Base-by-base conservation (phyloP, 2,888 invertebrate species). In the Diloba caeruleocephala region DNA sequence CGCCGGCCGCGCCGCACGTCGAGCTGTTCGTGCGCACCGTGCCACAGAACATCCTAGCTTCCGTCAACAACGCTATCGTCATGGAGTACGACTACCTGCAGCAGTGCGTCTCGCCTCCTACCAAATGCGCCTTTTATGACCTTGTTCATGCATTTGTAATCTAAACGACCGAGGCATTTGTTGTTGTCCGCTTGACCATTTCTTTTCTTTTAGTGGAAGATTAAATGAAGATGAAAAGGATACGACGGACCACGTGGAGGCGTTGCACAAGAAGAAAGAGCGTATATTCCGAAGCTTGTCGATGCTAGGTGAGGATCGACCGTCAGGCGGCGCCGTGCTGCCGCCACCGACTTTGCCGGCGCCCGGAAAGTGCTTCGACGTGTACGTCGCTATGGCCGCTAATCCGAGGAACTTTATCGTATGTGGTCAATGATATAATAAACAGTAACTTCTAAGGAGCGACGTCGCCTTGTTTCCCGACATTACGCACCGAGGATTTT, bases 321-420 rank as follows among this genome's bases (percentile, higher is more conserved):
- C 53, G 1, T 38, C 60, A 36, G 32, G 68, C 15, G 94, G 91
- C 86, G 34, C 58, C 26, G 65, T 74, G 45, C 78, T 92, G 71
- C 92, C 92, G 33, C 78, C 88, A 70, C 88, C 89, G 26, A 50
- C 79, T 59, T 81, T 94, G 63, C 93, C 93, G 33, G 74, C 83
- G 59, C 85, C 83, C 31, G 95, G 94, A 2, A 86, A 93, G 25
- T 96, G 94, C 76, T 96, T 96, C 76, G 96, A 96, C 77, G 96
- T 97, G 9, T 94, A 95, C 75, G 93, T 97, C 46, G 95, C 96
- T 0, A 95, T 96, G 92, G 96, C 97, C 0, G 96, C 97, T 2
- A 96, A 95, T 93, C 97, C 97, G 0, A 94, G 95, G 85, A 95
- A 96, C 87, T 96, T 96, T 74, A 95, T 95, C 32, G 95, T 96